A percentile compares a stretch with the other conserved stretches of the same genome.
Evolutionary conservation across 1,140 invertebrate genomes (phyloP).

Genomic region (Matsumurasca onukii): DNA sequence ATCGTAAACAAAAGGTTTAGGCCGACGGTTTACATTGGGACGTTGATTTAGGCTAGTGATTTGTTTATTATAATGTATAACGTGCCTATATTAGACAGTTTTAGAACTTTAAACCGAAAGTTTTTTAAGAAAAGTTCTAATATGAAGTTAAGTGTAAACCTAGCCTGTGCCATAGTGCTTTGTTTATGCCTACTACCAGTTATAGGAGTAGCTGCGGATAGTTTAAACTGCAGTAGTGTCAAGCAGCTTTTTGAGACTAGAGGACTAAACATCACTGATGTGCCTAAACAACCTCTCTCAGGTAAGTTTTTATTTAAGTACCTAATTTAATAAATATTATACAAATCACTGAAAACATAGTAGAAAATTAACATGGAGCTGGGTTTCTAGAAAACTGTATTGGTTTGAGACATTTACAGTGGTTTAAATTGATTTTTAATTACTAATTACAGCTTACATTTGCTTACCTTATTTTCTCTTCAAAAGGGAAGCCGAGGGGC

Average conservation of each 20-base stretch:
- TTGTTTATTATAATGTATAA: background rate
- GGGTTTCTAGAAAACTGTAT: no score
- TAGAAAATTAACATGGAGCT: no score
- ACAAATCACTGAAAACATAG: no score
- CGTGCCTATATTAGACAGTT: background rate
- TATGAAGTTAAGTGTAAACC: background rate
- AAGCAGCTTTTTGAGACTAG: constrained; percentile 5
- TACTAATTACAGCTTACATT: no score
- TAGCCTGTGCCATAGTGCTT: background rate
- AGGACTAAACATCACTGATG: constrained; percentile 3
- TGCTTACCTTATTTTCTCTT: no score
- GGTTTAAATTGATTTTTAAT: no score
- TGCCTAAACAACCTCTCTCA: background rate
- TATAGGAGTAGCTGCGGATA: background rate
- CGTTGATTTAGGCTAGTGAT: background rate
- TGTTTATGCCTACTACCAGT: background rate
- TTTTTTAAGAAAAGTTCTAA: background rate
- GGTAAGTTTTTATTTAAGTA: no score
- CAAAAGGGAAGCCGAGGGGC: no score
- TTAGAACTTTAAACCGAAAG: background rate
- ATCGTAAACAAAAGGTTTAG: background rate
- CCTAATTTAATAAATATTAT: no score
- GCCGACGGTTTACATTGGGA: background rate
- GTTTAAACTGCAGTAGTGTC: constrained; percentile 10
- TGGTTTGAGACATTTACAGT: no score